phyloP scores from a whole-genome alignment of 2,888 invertebrate species.

The Eutolmus rufibarbis region DNA sequence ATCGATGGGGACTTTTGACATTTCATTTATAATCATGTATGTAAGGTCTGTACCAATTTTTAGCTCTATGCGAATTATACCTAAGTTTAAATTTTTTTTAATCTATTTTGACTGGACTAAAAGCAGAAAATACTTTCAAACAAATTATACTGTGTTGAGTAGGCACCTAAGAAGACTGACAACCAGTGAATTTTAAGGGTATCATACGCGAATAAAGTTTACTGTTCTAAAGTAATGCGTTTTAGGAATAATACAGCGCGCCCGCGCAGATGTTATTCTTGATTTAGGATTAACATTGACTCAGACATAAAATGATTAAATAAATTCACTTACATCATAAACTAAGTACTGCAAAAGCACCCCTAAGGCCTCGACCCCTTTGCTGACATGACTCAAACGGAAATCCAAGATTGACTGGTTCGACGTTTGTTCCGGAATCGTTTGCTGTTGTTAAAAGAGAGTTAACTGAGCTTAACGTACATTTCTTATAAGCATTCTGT shows the following conservation, averaged over 20 bases:
- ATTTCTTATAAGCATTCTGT: background rate
- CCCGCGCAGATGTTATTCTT: background rate
- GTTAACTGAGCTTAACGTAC: background rate
- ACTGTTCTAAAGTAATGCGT: background rate
- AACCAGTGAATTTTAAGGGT: no score
- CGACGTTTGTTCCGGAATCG: conserved; percentile 41
- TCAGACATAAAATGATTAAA: background rate
- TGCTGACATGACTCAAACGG: conserved; percentile 59
- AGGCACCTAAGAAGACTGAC: background rate
- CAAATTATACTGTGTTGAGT: background rate
- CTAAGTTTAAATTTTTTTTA: no score
- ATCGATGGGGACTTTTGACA: no score
- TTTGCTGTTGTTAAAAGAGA: conserved; percentile 45
- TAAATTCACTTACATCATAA: conserved; percentile 70
- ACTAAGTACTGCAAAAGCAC: conserved; percentile 86
- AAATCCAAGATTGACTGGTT: conserved; percentile 54
- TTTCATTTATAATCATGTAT: no score
- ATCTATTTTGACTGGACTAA: no score
- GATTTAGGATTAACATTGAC: background rate
- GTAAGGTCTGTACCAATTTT: no score
- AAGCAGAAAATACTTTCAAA: background rate
- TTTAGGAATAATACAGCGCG: no score
- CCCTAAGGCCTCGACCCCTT: conserved; percentile 83
- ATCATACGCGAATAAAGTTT: background rate
- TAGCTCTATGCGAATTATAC: no score